Base-by-base conservation (phyloP, 1,140 invertebrate species). In the Gryon sp. region DNA sequence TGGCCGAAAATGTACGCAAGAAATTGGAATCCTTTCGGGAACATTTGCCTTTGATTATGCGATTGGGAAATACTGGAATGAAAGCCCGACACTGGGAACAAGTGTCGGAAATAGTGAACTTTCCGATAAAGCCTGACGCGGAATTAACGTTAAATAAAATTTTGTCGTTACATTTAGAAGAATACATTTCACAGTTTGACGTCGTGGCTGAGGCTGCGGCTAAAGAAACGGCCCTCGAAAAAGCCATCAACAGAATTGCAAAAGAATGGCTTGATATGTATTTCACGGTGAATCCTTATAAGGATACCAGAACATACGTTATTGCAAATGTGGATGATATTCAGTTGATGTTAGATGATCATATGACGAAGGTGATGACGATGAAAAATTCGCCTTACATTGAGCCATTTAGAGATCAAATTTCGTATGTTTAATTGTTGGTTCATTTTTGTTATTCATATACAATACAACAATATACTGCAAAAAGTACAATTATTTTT, bases 351-450 rank as follows among this genome's bases (percentile, higher is more conserved):
- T 85, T 99, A 7, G 97, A 99, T 87, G 97, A 99, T 87, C 97
- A 99, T 83, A 96, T 99, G 68, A 93, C 97, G 11, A 98, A 98
- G 86, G 96, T 97, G 0, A 95, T 98, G 86, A 98, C 96, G 1
- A 98, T 99, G 95, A 95, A 97, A 87, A 97, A 96, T 80, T 98
- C 97, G 4, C 96, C 97, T 0, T 98, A 97, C 82, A 97, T 99
- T 59, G 98, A 98, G 84, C 97, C 97, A 0, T 98, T 99, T 84
- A 95, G 95, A 83, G 88, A 90, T 16, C 90, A 92, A 72, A 94
- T 95, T 75, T 69, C 91, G 93, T 95, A 88, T 90, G 91, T 89
- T n/a, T 34, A n/a, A n/a, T n/a, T n/a, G n/a, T n/a, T n/a, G n/a
- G n/a, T n/a, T n/a, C n/a, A n/a, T n/a, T n/a, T n/a, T n/a, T n/a